phyloP scores from a whole-genome alignment of 2,113 vertebrate species.

The Otolemur garnettii region DNA sequence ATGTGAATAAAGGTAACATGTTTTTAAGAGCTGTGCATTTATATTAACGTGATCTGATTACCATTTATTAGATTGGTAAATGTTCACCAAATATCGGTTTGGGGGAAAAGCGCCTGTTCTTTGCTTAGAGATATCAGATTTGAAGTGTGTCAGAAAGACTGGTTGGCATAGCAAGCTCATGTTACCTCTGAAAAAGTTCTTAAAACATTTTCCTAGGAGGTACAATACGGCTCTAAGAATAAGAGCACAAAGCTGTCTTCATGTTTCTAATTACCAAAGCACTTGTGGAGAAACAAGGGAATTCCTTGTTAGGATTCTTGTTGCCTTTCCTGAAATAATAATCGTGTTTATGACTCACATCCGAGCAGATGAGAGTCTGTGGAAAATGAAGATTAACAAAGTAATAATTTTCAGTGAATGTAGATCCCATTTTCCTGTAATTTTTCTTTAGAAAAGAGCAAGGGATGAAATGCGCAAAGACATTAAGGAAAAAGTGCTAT shows the following conservation, averaged over 20 bases:
- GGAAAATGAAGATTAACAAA: slow-evolving; percentile 55
- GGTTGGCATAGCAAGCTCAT: background rate
- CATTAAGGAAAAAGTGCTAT: background rate
- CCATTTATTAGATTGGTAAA: slow-evolving; percentile 16
- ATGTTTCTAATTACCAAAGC: slow-evolving; percentile 3
- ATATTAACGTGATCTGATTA: background rate
- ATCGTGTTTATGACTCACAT: background rate
- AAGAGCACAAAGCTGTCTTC: background rate
- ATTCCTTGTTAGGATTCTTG: background rate
- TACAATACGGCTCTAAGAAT: background rate
- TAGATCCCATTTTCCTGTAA: background rate
- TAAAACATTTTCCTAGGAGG: background rate
- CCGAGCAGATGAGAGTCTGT: background rate
- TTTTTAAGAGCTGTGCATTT: background rate
- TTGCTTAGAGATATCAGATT: background rate
- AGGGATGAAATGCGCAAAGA: background rate
- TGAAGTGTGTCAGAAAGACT: background rate
- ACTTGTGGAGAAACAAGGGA: background rate
- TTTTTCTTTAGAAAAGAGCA: background rate
- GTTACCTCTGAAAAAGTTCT: background rate
- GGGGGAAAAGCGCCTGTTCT: background rate
- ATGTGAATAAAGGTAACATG: background rate
- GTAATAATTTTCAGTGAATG: background rate
- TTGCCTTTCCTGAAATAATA: slow-evolving; percentile 36
- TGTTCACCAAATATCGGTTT: background rate